These are phyloP conservation scores for Hydrotaea cyrtoneurina DNA, from an alignment of 2,888 invertebrate species.

Conservation along the genomic window DNA sequence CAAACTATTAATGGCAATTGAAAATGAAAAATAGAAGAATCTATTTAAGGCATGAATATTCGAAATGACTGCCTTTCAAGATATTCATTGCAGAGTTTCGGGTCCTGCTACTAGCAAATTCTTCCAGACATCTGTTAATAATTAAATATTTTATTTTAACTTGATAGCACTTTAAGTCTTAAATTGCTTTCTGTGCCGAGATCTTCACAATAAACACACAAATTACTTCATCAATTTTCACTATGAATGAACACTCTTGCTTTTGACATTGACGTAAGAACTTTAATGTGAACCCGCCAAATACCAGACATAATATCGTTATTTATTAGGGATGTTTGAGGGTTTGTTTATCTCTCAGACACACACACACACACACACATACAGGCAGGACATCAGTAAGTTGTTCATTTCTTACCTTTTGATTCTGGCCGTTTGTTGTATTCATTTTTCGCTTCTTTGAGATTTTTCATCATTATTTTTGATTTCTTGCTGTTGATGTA, in stretches of 20 bases:
- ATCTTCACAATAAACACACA: constrained; percentile 54
- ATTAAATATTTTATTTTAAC: not conserved
- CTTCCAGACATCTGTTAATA: too few species aligned
- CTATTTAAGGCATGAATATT: too few species aligned
- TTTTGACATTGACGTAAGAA: not conserved
- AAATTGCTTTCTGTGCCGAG: too few species aligned
- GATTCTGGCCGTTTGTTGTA: not conserved
- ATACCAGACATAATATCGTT: not conserved
- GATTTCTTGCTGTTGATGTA: not conserved
- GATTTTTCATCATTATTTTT: constrained; percentile 28
- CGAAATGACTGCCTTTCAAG: too few species aligned
- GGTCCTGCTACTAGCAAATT: too few species aligned
- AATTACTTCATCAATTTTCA: constrained; percentile 72
- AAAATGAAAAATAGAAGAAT: too few species aligned
- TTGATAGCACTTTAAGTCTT: not conserved
- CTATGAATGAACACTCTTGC: constrained; percentile 55
- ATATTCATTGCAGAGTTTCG: too few species aligned
- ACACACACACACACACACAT: too few species aligned
- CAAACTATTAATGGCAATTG: too few species aligned
- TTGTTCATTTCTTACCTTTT: constrained; percentile 12
- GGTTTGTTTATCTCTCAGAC: not conserved
- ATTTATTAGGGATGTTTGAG: not conserved
- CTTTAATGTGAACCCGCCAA: not conserved
- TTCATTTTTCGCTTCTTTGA: constrained; percentile 9
- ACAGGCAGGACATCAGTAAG: not conserved